Base-by-base conservation (phyloP, 1,140 invertebrate species). In the Riptortus pedestris region DNA sequence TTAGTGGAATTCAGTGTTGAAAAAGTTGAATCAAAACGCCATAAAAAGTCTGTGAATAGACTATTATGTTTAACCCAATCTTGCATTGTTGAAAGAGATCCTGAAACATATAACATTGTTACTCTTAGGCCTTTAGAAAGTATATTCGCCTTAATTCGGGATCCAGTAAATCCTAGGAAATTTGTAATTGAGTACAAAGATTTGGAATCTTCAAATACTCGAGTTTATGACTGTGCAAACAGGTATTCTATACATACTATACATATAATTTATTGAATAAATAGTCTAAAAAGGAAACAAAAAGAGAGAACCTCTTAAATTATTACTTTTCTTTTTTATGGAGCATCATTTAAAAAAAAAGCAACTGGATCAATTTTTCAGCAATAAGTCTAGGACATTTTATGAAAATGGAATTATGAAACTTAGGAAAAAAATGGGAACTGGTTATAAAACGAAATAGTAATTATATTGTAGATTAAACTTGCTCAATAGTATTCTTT, bases 101-200 rank as follows among this genome's bases (percentile, higher is more conserved):
- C 92, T 24, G 90, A 91, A 71, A 96, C 93, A 0, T 99, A 99
- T 74, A 90, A 85, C 70, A 87, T 95, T 66, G 87, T 84, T 68
- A 94, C 94, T 22, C 77, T 95, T 33, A 85, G 91, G 70, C 93
- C 94, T 0, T 75, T 98, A 9, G 83, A 83, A 63, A 88, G 93
- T 73, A 87, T 98, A 18, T 96, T 94, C 78, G 90, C 94, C 0
- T 77, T 99, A 62, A 82, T 98, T 59, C 79, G 96, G 55, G 86
- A 93, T 75, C 83, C 87, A 58, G 83, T 88, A 62, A 93, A 98
- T 78, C 90, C 93, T 5, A 96, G 99, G 76, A 81, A 88, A 61
- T 98, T 99, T 73, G 84, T 83, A 51, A 86, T 99, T 65, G 94
- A 98, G 75, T 98, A 97, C 78, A 83, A 93, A 14, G 93, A 92